Percentiles rank a stretch among this genome's conserved stretches.
These are phyloP conservation scores for Bungarus multicinctus DNA, from an alignment of 2,113 vertebrate species.

Conservation along the genomic window DNA sequence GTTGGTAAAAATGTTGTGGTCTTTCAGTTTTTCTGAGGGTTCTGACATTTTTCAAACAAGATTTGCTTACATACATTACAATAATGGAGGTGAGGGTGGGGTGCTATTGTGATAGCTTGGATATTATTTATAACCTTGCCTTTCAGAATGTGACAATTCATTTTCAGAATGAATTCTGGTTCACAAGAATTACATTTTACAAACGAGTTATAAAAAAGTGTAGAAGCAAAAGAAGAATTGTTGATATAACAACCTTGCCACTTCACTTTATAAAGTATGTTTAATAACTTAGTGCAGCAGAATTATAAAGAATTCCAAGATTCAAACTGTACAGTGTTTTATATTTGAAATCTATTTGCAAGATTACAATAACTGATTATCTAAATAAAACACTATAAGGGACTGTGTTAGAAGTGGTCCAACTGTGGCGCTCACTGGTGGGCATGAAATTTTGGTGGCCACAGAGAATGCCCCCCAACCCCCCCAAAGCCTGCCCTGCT, in stretches of 20 bases:
- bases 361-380: neutral
- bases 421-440: no score
- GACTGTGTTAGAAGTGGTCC: no score
- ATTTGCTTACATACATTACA: neutral
- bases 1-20: neutral
- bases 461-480: no score
- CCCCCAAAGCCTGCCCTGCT: no score
- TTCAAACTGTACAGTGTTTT: neutral
- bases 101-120: neutral
- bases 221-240: neutral
- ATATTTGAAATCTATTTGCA: neutral
- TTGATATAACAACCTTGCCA: neutral
- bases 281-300: neutral
- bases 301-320: neutral
- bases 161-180: neutral
- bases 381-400: neutral
- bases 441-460: no score
- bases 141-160: conserved; percentile 16
- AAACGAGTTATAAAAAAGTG: neutral
- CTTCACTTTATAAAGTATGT: neutral
- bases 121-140: conserved; percentile 12
- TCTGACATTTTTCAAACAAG: conserved; percentile 14
- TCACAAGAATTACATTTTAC: neutral
- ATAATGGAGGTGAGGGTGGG: neutral
- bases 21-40: neutral